Evolutionary conservation across 1,140 invertebrate genomes (phyloP).

Genomic region (Panagrolaimus sp.): DNA sequence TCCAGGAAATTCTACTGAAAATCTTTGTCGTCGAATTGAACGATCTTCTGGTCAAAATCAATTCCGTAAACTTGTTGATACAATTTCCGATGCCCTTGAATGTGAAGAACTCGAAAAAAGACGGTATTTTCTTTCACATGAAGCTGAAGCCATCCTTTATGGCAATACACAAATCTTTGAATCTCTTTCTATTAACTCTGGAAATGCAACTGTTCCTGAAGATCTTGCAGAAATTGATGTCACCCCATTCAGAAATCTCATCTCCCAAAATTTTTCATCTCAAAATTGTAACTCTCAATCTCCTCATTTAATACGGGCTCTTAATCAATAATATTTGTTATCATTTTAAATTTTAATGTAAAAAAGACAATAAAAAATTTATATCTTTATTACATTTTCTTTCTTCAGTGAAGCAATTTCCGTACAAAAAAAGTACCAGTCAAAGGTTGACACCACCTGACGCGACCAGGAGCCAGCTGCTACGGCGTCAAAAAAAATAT

Average conservation of each 20-base stretch:
- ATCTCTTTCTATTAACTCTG: background rate
- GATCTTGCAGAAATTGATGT: conserved; percentile 12
- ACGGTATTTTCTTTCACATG: background rate
- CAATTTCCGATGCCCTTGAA: background rate
- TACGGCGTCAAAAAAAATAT: background rate
- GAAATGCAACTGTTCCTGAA: background rate
- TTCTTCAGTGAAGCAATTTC: no score
- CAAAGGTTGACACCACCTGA: conserved; percentile 3
- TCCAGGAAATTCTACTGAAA: conserved; percentile 8
- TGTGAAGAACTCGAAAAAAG: conserved; percentile 1
- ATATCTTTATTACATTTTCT: no score
- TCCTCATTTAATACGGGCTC: background rate
- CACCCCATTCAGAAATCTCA: background rate
- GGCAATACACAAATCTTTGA: background rate
- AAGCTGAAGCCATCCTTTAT: conserved; percentile 1
- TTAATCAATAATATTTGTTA: no score
- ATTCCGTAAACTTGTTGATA: conserved; percentile 10
- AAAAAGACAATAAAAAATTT: no score
- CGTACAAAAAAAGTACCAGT: conserved; percentile 3
- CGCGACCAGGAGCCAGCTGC: conserved; percentile 1
- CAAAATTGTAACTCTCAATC: background rate
- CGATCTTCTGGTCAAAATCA: background rate
- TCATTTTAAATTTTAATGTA: no score
- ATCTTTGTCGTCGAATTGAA: background rate
- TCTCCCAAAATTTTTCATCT: background rate